A percentile compares a stretch with the other conserved stretches of the same genome.
Evolutionary conservation across 2,888 invertebrate genomes (phyloP).

Genomic region (Torymus aiolomorphi): DNA sequence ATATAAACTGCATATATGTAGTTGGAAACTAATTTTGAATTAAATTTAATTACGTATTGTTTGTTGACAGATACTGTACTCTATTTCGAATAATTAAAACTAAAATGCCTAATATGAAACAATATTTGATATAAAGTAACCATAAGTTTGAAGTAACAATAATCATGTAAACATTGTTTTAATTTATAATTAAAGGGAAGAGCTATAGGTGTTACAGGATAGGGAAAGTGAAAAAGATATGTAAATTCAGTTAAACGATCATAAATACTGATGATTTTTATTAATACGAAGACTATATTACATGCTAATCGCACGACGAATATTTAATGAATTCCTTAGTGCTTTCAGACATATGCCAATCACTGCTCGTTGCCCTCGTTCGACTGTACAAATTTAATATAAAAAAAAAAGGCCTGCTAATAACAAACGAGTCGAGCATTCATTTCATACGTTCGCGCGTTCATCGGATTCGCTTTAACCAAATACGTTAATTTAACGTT

Average conservation of each 20-base stretch:
- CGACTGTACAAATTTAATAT: constrained; percentile 53
- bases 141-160: too few relatives aligned
- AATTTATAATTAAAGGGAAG: background rate
- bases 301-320: constrained; percentile 59
- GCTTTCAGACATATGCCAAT: constrained; percentile 55
- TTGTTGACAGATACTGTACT: too few relatives aligned
- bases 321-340: constrained; percentile 52
- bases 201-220: background rate
- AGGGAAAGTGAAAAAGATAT: constrained; percentile 16
- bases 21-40: too few relatives aligned
- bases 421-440: constrained; percentile 46
- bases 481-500: constrained; percentile 35
- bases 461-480: constrained; percentile 30
- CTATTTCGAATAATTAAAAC: too few relatives aligned
- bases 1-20: too few relatives aligned
- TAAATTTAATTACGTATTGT: too few relatives aligned
- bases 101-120: too few relatives aligned
- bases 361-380: constrained; percentile 48
- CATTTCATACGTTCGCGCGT: constrained; percentile 27
- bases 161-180: too few relatives aligned
- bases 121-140: too few relatives aligned
- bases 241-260: constrained; percentile 56
- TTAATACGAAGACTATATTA: constrained; percentile 69
- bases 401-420: constrained; percentile 34
- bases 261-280: constrained; percentile 71